phyloP scores from a whole-genome alignment of 2,113 vertebrate species.

The Gambusia affinis region DNA sequence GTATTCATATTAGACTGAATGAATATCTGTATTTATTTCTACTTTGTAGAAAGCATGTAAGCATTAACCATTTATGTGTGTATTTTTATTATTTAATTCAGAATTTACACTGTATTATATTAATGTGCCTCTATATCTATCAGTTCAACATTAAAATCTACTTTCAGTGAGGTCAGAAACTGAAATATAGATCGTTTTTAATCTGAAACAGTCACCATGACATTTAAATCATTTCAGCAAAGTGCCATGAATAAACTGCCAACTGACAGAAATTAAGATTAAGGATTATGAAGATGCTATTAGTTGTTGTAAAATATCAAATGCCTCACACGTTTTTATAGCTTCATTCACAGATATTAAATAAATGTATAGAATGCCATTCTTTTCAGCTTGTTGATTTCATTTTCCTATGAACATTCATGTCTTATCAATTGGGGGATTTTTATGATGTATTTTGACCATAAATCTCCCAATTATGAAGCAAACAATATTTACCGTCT shows the following conservation, averaged over 20 bases:
- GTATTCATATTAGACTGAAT: conserved; percentile 18
- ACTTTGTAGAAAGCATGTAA: conserved; percentile 13
- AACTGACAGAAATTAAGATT: not conserved
- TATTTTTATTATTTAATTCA: not conserved
- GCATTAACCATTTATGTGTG: not conserved
- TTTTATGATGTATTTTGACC: no score
- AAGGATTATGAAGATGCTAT: not conserved
- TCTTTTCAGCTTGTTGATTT: not conserved
- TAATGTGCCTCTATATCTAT: not conserved
- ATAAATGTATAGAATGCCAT: not conserved
- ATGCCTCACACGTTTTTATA: not conserved
- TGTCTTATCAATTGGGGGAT: no score
- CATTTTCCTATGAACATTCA: no score
- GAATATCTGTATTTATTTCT: conserved; percentile 60
- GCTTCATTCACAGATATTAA: not conserved
- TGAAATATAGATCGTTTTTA: no score
- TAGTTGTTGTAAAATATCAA: no score
- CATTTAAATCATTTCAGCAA: no score
- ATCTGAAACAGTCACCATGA: no score
- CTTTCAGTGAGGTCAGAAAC: no score
- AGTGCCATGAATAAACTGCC: not conserved
- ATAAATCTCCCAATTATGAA: no score
- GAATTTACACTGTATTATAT: not conserved
- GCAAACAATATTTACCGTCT: no score
- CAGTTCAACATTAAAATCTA: no score